Base-by-base conservation (phyloP, 2,113 vertebrate genomes). In the Delphinus delphis region DNA sequence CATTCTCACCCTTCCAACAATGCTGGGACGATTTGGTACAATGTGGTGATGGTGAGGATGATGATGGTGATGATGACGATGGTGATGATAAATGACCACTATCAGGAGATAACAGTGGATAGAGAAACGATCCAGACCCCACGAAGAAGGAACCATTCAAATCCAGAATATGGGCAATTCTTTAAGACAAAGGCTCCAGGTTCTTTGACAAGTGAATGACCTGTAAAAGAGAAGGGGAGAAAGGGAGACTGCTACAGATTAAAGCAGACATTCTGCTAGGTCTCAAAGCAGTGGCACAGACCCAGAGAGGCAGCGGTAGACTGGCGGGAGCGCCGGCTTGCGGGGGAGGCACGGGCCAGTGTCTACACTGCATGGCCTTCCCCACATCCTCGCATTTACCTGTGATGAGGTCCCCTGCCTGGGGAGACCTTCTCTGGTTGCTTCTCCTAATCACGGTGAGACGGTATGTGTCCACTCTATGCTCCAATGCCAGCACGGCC, bases 261-360 rank as follows among this genome's bases (percentile, higher is more conserved):
- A 36, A 77, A 85, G 38, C 2, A 41, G 36, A 33, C 38, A 6
- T n/a, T 89, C 9, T 47, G 50, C 70, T 15, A 80, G 82, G 23
- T 63, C 47, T 13, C 3, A 76, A 70, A 33, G 41, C 85, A 65
- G 83, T 31, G 67, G 36, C 26, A 74, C 9, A 12, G 20, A n/a
- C n/a, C 17, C 76, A 70, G 58, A 70, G 23, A 55, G 5, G 25
- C 4, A 33, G 58, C 11, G 8, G 12, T 8, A 47, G 55, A 33
- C 23, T 0, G 12, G 26, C 0, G 28, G n/a, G 67, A 23, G 28
- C 33, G 13, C n/a, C 0, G 6, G 33, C 38, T 12, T 25, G 25
- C 0, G 0, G 11, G 36, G 28, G 38, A 13, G 4, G 12, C 0
- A 21, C 50, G 7, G 44, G 14, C 20, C 4, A 25, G 11, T 10